A percentile compares a stretch with the other conserved stretches of the same genome.
These are phyloP conservation scores for Ammospiza nelsoni DNA, from an alignment of 2,113 vertebrate species.

Conservation along the genomic window DNA sequence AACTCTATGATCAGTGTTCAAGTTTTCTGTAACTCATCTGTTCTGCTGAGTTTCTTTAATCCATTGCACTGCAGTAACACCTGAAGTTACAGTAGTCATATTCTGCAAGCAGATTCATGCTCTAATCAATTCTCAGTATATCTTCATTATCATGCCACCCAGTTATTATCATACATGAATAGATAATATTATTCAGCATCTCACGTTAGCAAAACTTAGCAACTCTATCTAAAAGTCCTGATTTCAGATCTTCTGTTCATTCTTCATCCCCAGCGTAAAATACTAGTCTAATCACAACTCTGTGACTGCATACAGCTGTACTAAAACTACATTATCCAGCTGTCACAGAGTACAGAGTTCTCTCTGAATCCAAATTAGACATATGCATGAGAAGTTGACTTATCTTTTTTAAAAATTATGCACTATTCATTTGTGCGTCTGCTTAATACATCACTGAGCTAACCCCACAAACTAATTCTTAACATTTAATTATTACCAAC, in stretches of 20 bases:
- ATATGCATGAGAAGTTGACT: not conserved
- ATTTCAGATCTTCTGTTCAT: not conserved
- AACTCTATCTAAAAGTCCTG: not conserved
- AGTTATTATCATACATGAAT: not conserved
- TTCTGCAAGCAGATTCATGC: constrained; percentile 1
- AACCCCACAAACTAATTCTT: not conserved
- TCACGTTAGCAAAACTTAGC: not conserved
- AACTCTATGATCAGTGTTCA: not conserved
- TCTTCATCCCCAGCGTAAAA: not conserved
- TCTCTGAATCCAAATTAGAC: constrained; percentile 8
- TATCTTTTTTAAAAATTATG: not conserved
- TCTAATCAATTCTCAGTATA: not conserved
- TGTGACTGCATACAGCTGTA: not conserved
- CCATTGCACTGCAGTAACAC: not conserved
- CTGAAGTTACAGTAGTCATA: not conserved
- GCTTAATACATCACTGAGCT: constrained; percentile 2
- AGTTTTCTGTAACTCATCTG: not conserved
- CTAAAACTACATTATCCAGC: not conserved
- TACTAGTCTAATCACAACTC: not conserved
- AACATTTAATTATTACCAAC: constrained; percentile 22
- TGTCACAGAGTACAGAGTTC: not conserved
- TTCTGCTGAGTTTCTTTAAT: not conserved
- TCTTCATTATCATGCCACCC: not conserved
- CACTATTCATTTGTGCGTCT: constrained; percentile 9
- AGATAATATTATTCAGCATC: not conserved